Evolutionary conservation across 2,113 vertebrate species (phyloP).

Genomic region (Phoxinus phoxinus): DNA sequence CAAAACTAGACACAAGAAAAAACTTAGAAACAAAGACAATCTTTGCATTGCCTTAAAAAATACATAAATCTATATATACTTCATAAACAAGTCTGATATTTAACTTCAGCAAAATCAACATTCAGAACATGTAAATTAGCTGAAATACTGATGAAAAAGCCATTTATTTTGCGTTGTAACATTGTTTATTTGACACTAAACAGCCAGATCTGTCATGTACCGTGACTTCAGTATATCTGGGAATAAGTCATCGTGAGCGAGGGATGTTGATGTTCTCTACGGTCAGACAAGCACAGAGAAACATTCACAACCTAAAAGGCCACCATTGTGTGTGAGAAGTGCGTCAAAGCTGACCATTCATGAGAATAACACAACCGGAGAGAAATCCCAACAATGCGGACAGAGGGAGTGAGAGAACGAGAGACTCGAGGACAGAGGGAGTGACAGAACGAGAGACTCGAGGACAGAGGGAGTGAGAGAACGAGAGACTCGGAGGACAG

Average conservation of each 20-base stretch:
- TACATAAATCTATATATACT: neutral
- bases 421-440: too few species aligned
- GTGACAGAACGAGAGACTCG: neutral
- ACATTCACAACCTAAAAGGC: slow-evolving; percentile 27
- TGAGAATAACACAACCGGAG: slow-evolving; percentile 21
- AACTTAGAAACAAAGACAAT: too few species aligned
- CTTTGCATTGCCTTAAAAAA: too few species aligned
- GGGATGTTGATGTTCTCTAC: neutral
- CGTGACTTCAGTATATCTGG: neutral
- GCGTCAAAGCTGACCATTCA: slow-evolving; percentile 47
- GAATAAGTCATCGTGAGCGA: neutral
- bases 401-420: neutral
- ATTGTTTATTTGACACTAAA: neutral
- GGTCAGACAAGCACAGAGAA: neutral
- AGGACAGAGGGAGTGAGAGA: too few species aligned
- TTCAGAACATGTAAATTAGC: neutral
- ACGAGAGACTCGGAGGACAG: too few species aligned
- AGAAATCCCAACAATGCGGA: slow-evolving; percentile 54
- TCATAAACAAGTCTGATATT: neutral
- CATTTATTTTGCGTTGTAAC: neutral
- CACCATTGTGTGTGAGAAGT: slow-evolving; percentile 44
- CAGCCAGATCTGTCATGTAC: neutral
- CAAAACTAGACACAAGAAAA: too few species aligned
- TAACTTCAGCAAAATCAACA: neutral
- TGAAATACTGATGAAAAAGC: neutral